Evolutionary conservation across 2,797 vertebrate genomes (phyloP), one percentile per base, ranked within the genome.

Genomic region (Pitangus sulphuratus): DNA sequence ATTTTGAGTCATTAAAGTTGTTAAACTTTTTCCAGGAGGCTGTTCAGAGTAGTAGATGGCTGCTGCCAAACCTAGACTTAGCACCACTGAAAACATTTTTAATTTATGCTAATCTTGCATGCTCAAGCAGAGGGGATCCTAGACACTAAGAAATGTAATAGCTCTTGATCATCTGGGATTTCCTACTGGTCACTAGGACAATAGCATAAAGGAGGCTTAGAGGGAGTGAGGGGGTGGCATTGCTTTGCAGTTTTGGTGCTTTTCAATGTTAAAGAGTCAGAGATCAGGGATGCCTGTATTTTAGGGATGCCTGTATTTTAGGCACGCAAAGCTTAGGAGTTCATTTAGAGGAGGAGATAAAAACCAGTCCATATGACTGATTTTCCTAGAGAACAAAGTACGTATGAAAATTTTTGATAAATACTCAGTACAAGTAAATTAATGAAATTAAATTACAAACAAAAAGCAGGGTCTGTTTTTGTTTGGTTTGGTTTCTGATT

Each of bases 51-150:
- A 48, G 24, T 15, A 17, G 47, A 22, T 45, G 12, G 54, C 56
- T 90, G 37, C 57, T 95, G 66, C 81, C 72, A 83, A 77, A 68
- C 4, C 37, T 44, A 33, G 66, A 24, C 35, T 85, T 93, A 72
- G 42, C 35, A 10, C 24, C 35, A 10, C 24, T 84, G 53, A 66
- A 82, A 82, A 30, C 62, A 22, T 61, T 91, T 96, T 64, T 7
- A 7, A 12, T 0, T 82, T 89, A n/a, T 14, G 42, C 42, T 42
- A 42, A 42, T 51, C 40, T 82, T 79, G 4, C 1, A 0, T 51
- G 10, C 45, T 77, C 8, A 47, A 75, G 35, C 30, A 62, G 62
- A 39, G 26, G 24, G 14, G 14, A 53, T 35, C 35, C 14, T 50
- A 30, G 37, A 35, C 11, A 2, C 26, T 62, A 26, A n/a, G 24